These are phyloP conservation scores for Chrysolina oricalcia DNA, from an alignment of 2,888 invertebrate species.

Conservation along the genomic window DNA sequence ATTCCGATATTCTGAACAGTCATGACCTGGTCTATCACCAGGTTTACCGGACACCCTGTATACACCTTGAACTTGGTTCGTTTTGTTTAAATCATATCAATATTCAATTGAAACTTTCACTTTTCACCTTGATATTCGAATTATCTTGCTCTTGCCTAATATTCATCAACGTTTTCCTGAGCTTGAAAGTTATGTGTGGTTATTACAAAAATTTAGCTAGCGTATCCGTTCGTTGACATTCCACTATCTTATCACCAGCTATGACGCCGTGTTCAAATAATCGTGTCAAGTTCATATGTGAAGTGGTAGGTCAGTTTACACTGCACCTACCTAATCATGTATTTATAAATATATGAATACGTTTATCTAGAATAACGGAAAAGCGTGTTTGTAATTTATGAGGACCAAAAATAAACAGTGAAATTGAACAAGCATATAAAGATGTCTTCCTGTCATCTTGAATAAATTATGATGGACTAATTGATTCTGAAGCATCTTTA, in stretches of 20 bases:
- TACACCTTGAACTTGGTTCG: too few relatives aligned
- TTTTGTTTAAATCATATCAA: too few relatives aligned
- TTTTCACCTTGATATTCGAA: too few relatives aligned
- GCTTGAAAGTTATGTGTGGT: too few relatives aligned
- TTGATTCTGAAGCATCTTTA: slow-evolving; percentile 8
- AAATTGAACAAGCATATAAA: slow-evolving; percentile 19
- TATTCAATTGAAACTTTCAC: too few relatives aligned
- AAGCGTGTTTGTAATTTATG: slow-evolving; percentile 11
- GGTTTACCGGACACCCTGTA: too few relatives aligned
- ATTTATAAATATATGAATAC: neutral
- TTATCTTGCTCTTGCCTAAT: too few relatives aligned
- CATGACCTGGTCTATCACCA: too few relatives aligned
- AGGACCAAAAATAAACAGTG: slow-evolving; percentile 19
- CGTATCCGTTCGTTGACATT: neutral
- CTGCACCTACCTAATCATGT: neutral
- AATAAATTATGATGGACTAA: slow-evolving; percentile 2
- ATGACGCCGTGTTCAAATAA: neutral
- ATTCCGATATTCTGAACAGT: too few relatives aligned
- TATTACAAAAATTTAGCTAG: too few relatives aligned
- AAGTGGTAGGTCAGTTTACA: slow-evolving; percentile 18
- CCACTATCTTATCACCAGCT: neutral
- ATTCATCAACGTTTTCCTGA: too few relatives aligned
- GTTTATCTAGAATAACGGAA: slow-evolving; percentile 9
- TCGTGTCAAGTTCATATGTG: neutral
- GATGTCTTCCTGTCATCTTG: neutral